Percentiles rank a stretch among this genome's conserved stretches.
phyloP scores from a whole-genome alignment of 2,797 vertebrate genomes.

The Melanotaenia parkinsoni region DNA sequence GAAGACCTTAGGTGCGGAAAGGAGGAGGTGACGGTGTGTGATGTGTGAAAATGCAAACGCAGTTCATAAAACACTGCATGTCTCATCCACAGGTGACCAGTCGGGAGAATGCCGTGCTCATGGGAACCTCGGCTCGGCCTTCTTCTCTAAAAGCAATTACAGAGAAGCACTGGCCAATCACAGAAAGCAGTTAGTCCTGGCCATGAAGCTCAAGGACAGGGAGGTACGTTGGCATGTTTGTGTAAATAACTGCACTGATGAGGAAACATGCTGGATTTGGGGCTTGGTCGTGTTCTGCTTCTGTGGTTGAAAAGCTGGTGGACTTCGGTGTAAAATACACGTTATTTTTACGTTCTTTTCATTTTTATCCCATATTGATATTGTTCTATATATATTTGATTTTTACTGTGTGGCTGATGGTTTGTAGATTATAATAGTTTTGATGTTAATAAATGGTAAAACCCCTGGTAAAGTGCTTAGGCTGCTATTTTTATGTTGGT shows the following conservation, averaged over 20 bases:
- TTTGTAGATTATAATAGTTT: no score
- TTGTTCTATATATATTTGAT: no score
- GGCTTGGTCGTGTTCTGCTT: no score
- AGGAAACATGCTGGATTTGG: no score
- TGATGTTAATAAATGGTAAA: no score
- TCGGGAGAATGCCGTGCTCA: conserved; percentile 95
- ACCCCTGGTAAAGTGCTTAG: no score
- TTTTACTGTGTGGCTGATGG: no score
- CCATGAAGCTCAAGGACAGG: conserved; percentile 99
- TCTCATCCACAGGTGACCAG: conserved; percentile 89
- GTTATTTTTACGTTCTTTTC: no score
- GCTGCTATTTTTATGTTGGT: no score
- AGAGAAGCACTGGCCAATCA: conserved; percentile 96
- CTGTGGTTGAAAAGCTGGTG: not conserved
- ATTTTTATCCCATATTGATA: no score
- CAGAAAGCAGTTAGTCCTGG: conserved; percentile 94
- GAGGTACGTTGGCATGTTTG: conserved; percentile 71
- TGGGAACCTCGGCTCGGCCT: conserved; percentile 96
- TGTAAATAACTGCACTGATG: no score
- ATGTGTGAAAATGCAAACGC: not conserved
- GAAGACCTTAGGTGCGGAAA: conserved; percentile 83
- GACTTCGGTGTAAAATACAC: no score
- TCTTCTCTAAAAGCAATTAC: conserved; percentile 97
- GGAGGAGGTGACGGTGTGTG: fast-evolving
- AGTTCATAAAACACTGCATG: not conserved